These are phyloP conservation scores for Mus spicilegus DNA, from an alignment of 2,113 vertebrate genomes.

Conservation along the genomic window DNA sequence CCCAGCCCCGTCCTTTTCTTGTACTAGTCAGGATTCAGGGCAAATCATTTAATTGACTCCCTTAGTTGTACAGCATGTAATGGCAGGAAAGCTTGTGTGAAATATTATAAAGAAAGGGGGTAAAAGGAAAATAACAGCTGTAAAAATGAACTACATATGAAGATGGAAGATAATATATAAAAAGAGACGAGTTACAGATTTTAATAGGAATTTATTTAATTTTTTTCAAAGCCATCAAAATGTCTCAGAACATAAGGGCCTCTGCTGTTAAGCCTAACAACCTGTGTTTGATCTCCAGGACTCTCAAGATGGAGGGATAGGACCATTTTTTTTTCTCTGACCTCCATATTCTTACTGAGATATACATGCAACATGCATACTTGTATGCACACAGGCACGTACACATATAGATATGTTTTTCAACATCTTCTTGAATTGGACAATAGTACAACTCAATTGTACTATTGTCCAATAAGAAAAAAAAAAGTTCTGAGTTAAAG, in stretches of 20 bases:
- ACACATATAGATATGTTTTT: background rate
- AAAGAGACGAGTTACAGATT: background rate
- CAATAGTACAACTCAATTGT: background rate
- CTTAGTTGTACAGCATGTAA: constrained; percentile 18
- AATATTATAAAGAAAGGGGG: constrained; percentile 11
- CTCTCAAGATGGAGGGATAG: background rate
- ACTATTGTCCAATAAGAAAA: background rate
- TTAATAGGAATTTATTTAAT: background rate
- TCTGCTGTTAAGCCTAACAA: background rate
- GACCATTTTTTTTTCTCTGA: background rate
- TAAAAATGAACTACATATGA: constrained; percentile 46
- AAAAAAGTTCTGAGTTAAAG: background rate
- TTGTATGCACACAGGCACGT: background rate
- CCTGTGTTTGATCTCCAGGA: no score
- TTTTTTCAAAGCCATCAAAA: background rate
- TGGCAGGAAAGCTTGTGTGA: background rate
- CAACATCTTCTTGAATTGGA: background rate
- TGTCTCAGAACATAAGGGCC: background rate
- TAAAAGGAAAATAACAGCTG: constrained; percentile 30
- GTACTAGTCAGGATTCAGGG: background rate
- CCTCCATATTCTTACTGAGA: background rate
- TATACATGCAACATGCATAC: background rate
- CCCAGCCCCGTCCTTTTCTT: background rate
- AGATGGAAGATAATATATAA: constrained; percentile 16
- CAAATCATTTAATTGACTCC: constrained; percentile 7